Evolutionary conservation across 2,113 vertebrate genomes (phyloP), one percentile per base, ranked within the genome.

Genomic region (Pterocles orientalis): DNA sequence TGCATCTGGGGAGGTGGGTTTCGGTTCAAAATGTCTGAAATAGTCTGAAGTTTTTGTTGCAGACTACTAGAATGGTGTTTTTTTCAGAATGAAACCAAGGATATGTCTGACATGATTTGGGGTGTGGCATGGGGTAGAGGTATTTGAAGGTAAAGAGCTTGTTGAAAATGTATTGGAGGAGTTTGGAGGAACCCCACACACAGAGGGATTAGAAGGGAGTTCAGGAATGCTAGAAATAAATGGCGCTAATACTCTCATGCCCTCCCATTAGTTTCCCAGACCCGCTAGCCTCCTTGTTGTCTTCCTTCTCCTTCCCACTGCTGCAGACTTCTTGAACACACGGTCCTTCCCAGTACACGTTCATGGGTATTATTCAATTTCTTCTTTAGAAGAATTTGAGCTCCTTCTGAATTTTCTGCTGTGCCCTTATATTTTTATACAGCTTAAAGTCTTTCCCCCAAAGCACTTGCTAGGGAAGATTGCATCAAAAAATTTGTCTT

Each of bases 401-500:
- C 7, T 68, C 39, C 21, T 62, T 70, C 36, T 93, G 69, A 62
- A 77, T 82, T 85, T 89, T 78, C 26, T 70, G 34, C 66, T 83
- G 9, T 62, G 41, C 8, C 31, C 5, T 62, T 43, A 18, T 31
- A 66, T 41, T 75, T 79, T 39, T 70, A 5, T 31, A 12, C 33
- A 56, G 33, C 68, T 73, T 72, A 82, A 79, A 79, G 4, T 7
- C 15, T n/a, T 82, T 90, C 14, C n/a, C 73, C 48, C 70, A 80
- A 80, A 90, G 61, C 29, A 58, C 29, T 86, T 3, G 1, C 39
- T 92, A 51, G 20, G 86, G 43, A 76, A 94, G 76, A 83, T 82
- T 86, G 66, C 86, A 91, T 92, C 43, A 80, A 94, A 93, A 92
- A 54, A 76, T 96, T 92, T 86, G 57, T 82, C 76, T 95, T 50